phyloP scores from a whole-genome alignment of 2,797 vertebrate species.

The Danio tinwini region DNA sequence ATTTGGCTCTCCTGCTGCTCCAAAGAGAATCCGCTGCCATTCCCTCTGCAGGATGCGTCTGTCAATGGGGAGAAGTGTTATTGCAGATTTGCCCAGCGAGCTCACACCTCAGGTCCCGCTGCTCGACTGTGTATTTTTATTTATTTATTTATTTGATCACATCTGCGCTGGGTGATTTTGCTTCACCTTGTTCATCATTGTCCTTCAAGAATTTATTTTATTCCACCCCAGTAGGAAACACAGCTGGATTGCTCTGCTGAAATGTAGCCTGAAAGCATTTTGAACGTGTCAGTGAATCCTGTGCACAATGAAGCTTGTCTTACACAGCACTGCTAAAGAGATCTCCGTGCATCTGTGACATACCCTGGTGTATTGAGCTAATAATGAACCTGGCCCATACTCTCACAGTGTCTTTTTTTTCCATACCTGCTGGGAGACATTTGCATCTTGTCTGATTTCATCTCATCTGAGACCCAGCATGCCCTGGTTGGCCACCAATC shows the following conservation, averaged over 20 bases:
- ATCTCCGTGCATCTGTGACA: background rate
- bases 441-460: conserved; percentile 71
- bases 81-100: conserved; percentile 43
- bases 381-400: conserved; percentile 54
- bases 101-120: conserved; percentile 30
- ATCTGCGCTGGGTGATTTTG: conserved; percentile 20
- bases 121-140: background rate
- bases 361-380: conserved; percentile 26
- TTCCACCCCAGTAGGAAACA: conserved; percentile 17
- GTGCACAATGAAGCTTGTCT: conserved; percentile 16
- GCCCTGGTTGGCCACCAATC: conserved; percentile 53
- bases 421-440: conserved; percentile 64
- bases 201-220: conserved; percentile 13
- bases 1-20: conserved; percentile 52
- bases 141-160: background rate
- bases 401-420: conserved; percentile 39
- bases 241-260: conserved; percentile 14
- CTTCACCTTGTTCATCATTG: conserved; percentile 34
- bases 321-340: conserved; percentile 11
- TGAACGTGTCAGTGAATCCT: conserved; percentile 22
- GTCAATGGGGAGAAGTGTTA: conserved; percentile 37
- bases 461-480: conserved; percentile 68
- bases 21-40: conserved; percentile 39
- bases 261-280: conserved; percentile 11
- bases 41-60: conserved; percentile 47